Conservation (phyloP, 2,113 vertebrate genomes). For the Trachemys scripta region DNA sequence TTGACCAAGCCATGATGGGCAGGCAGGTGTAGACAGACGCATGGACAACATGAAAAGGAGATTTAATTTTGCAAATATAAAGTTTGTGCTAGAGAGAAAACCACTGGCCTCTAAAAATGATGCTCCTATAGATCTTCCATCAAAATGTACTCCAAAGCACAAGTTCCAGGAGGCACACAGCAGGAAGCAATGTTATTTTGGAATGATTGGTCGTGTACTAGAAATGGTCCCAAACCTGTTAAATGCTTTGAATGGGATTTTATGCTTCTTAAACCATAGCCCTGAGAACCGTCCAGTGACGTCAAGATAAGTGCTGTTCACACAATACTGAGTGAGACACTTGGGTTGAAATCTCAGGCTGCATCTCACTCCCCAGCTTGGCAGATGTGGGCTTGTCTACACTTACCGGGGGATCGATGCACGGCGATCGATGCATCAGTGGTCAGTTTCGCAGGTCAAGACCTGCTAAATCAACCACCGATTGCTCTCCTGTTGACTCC, state of each 20-base stretch:
- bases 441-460: no score
- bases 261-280: background rate
- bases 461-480: no score
- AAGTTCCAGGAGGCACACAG: background rate
- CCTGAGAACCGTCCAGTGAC: background rate
- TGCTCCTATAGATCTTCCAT: background rate
- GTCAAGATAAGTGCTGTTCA: background rate
- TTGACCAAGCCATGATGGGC: background rate
- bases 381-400: background rate
- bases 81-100: background rate
- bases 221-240: background rate
- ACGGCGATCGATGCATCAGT: no score
- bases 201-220: background rate
- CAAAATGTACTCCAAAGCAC: background rate
- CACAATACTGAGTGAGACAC: background rate
- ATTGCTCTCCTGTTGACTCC: no score
- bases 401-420: background rate
- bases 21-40: background rate
- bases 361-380: background rate
- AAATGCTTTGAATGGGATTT: background rate
- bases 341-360: background rate
- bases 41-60: background rate
- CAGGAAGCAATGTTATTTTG: background rate
- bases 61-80: background rate
- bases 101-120: background rate